phyloP scores from a whole-genome alignment of 1,140 invertebrate species.

The Metopolophium dirhodum region DNA sequence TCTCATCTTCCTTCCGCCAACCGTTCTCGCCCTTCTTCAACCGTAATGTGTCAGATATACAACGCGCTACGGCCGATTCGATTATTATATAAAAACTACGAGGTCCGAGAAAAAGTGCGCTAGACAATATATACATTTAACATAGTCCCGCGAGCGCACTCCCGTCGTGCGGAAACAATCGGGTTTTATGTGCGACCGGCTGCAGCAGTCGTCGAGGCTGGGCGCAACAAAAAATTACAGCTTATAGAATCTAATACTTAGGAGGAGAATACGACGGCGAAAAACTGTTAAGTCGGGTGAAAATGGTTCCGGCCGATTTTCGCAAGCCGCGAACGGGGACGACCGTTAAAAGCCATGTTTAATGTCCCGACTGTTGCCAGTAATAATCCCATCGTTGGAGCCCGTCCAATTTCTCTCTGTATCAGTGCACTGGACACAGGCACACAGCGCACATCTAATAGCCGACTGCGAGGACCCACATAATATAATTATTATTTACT shows the following conservation, averaged over 20 bases:
- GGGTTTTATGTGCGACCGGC: conserved; percentile 26
- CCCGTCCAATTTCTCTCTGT: conserved; percentile 15
- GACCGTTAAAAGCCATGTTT: conserved; percentile 44
- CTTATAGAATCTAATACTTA: conserved; percentile 37
- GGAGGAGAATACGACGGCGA: not conserved
- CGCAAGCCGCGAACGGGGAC: not conserved
- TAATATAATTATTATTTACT: not conserved
- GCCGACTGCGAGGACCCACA: not conserved
- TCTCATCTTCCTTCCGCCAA: not conserved
- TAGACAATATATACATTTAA: not conserved
- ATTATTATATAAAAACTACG: conserved; percentile 41
- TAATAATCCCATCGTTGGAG: conserved; percentile 39
- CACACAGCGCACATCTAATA: not conserved
- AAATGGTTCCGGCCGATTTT: conserved; percentile 44
- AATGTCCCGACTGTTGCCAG: conserved; percentile 54
- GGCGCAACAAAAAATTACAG: conserved; percentile 40
- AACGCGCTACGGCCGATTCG: not conserved
- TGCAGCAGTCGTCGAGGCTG: not conserved
- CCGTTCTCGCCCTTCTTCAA: not conserved
- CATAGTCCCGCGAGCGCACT: not conserved
- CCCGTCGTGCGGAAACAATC: conserved; percentile 41
- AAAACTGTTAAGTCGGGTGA: conserved; percentile 48
- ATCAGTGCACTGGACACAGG: conserved; percentile 6
- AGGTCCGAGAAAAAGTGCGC: not conserved
- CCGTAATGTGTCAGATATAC: not conserved